Base-by-base conservation (phyloP, 1,140 invertebrate species). In the Zaprionus africanus region DNA sequence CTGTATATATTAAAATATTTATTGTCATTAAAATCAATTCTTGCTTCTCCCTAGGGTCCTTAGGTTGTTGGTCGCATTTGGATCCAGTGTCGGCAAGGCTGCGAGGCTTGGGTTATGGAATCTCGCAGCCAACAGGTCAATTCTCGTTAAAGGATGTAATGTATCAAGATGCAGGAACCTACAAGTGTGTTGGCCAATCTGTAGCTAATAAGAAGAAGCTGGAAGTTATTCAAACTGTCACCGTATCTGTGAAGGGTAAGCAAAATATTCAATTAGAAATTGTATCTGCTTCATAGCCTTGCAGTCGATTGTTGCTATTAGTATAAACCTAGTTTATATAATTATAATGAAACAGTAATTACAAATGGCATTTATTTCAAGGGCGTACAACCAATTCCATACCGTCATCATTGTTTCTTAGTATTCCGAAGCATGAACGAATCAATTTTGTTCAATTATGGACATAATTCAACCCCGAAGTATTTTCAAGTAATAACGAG, bases 131-230 rank as follows among this genome's bases (percentile, higher is more conserved):
- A 77, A 94, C 95, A 41, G 94, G 94, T 34, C 93, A 94, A 24
- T 93, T 95, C 54, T 93, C 93, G 28, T 91, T 96, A 1, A 95
- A 95, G 80, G 95, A 95, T 69, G 95, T 96, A 24, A 93, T 97
- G 31, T 97, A 96, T 87, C 96, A 96, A 88, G 96, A 97, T 78
- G 96, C 95, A 19, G 96, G 96, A 4, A 95, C 95, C 81, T 96
- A 96, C 92, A 94, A 96, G 79, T 97, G 96, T 92, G 95, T 96
- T 17, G 94, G 94, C 5, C 95, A 95, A 34, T 94, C 94, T 71
- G 93, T 94, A 56, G 94, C 94, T 67, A 92, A 92, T 72, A 93
- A 93, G 67, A 92, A 93, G 81, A 93, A 93, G 75, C 78, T 94
- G 11, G 94, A 94, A 78, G 92, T 93, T 15, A 81, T 94, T 26